A percentile compares a stretch with the other conserved stretches of the same genome.
phyloP scores from a whole-genome alignment of 2,113 vertebrate species.

The Rousettus leschenaultii region DNA sequence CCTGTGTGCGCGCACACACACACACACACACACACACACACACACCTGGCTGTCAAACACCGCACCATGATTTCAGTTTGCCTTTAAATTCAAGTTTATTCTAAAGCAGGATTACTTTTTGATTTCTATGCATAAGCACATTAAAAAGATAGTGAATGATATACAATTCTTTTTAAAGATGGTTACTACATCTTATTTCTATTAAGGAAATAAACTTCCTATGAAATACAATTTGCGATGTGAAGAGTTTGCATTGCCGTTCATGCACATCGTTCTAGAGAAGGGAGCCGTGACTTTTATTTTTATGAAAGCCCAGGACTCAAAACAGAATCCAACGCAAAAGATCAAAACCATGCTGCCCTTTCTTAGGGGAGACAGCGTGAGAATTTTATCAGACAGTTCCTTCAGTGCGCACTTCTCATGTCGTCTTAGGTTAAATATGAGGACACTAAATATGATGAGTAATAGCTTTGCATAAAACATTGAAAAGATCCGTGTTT shows the following conservation, averaged over 20 bases:
- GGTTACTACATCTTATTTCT: background rate
- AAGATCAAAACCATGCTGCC: background rate
- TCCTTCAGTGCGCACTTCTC: background rate
- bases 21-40: background rate
- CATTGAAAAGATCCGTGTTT: conserved; percentile 4
- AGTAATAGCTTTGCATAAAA: conserved; percentile 42
- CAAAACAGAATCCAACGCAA: background rate
- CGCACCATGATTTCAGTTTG: background rate
- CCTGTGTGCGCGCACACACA: background rate
- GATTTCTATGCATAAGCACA: background rate
- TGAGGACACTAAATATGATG: background rate
- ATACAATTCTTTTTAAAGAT: background rate
- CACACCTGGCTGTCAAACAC: background rate
- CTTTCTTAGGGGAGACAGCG: background rate
- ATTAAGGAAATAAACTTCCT: background rate
- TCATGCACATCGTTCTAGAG: background rate
- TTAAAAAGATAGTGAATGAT: background rate
- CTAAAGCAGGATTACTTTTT: background rate
- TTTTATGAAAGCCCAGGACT: background rate
- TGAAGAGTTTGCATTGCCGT: background rate
- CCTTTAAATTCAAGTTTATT: background rate
- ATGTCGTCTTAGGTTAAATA: conserved; percentile 2
- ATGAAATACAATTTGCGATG: background rate
- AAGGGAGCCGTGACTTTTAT: background rate
- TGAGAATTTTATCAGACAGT: background rate